Percentiles rank a stretch among this genome's conserved stretches.
Conservation (phyloP, 1,140 invertebrate species). For the Teleogryllus occipitalis region DNA sequence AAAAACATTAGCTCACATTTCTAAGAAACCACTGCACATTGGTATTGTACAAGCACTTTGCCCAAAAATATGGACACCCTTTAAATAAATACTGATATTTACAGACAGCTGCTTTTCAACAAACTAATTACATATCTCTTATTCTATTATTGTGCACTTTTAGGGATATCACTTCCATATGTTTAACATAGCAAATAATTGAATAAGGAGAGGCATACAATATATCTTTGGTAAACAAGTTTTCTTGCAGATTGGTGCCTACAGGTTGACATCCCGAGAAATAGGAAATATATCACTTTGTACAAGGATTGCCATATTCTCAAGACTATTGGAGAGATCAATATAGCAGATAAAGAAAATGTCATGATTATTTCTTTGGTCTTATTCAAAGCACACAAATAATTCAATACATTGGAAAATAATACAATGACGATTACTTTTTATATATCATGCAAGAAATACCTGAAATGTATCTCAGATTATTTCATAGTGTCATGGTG, state of each 20-base stretch:
- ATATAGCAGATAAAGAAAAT: neutral
- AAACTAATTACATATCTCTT: neutral
- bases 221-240: slow-evolving; percentile 1
- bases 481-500: neutral
- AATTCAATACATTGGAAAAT: too few relatives aligned
- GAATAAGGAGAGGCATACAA: neutral
- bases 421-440: too few relatives aligned
- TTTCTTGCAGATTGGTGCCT: neutral
- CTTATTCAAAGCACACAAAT: neutral
- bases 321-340: neutral
- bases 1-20: slow-evolving; percentile 1
- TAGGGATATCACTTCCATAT: neutral
- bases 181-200: neutral
- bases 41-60: neutral
- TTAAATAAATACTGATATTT: neutral
- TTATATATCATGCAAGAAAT: too few relatives aligned
- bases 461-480: too few relatives aligned
- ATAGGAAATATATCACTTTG: slow-evolving; percentile 5
- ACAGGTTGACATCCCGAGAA: neutral
- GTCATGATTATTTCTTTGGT: neutral
- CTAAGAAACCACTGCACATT: neutral
- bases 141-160: neutral
- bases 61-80: neutral
- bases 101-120: neutral
- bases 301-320: neutral